Evolutionary conservation across 1,140 invertebrate genomes (phyloP), one percentile per base, ranked within the genome.

Genomic region (Microplitis mediator): DNA sequence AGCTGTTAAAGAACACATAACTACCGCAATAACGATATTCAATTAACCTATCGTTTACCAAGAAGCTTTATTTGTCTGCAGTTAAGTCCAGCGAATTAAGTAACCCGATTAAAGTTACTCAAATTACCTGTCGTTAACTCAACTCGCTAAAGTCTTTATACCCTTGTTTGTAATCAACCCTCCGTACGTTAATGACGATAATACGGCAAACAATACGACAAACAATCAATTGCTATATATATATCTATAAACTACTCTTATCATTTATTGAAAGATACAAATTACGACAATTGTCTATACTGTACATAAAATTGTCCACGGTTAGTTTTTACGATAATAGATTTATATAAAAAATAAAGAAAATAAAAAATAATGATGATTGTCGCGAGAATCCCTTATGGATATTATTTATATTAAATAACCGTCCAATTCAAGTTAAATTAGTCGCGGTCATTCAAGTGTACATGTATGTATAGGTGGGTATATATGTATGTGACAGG

Each of bases 351-450:
- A 16, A 54, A 1, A 6, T 2, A 45, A 45, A 45, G 39, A 9
- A 23, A 23, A 23, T 23, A 23, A 23, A 23, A 23, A 45, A 45
- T 65, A 50, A 54, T 63, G 45, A 75, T 75, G 71, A 75, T 75
- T 60, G 67, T 72, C 52, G 39, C 39, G 32, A 36, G 8, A 31
- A 13, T 35, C 60, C 60, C 60, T 65, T 65, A 23, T 65, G 67
- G 39, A 66, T 32, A 51, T 68, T 75, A 75, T 77, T 77, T 77
- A 75, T 77, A 75, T 77, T 77, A 77, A 77, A 77, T 77, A 77
- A 75, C 74, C 65, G 68, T 36, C 58, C 52, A 69, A 77, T 75
- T 77, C 73, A 66, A 31, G 45, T 35, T 54, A 45, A 63, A 77
- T 77, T 77, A 50, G 76, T 69, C 71, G 60, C 69, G 74, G 76